Evolutionary conservation across 2,797 vertebrate genomes (phyloP).

Genomic region (Urosaurus nigricauda): DNA sequence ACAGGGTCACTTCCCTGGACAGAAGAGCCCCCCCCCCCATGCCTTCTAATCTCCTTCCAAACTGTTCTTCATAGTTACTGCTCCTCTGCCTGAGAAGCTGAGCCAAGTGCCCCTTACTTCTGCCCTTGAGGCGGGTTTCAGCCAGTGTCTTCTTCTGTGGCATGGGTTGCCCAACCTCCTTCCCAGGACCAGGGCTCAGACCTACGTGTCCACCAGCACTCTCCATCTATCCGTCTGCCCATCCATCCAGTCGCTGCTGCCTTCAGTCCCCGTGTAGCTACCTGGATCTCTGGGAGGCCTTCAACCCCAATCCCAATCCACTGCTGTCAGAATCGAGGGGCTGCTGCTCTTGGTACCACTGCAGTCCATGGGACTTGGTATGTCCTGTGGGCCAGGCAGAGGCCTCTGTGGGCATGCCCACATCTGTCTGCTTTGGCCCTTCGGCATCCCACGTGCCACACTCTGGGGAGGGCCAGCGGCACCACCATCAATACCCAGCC

Average conservation of each 20-base stretch:
- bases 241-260: no score
- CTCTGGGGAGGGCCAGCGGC: background rate
- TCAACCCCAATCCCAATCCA: no score
- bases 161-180: no score
- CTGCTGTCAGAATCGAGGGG: background rate
- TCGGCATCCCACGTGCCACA: background rate
- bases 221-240: no score
- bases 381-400: background rate
- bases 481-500: conserved; percentile 54
- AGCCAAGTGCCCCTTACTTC: background rate
- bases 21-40: background rate
- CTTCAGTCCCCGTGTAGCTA: background rate
- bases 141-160: no score
- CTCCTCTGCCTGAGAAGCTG: background rate
- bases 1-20: background rate
- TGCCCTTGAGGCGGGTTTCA: background rate
- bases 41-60: background rate
- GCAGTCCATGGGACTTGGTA: no score
- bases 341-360: background rate
- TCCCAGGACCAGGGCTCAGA: no score
- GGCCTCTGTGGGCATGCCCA: no score
- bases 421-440: no score
- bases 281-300: background rate
- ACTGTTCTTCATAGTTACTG: background rate
- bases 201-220: no score